Evolutionary conservation across 92 coral and sea anemone species (phyloP).

Genomic region (Paragorgia papillata): DNA sequence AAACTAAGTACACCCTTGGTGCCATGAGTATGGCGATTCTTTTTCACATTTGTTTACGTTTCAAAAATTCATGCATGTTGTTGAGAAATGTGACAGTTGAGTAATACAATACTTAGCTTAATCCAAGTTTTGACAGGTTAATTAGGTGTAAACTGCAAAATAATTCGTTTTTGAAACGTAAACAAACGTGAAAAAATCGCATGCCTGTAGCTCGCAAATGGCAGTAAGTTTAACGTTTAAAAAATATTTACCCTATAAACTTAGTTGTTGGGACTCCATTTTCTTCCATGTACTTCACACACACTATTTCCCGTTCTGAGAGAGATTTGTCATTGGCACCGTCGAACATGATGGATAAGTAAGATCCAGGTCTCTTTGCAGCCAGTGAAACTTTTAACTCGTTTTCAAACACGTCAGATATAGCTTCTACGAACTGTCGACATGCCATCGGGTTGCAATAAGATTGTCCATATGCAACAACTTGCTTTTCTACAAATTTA

Average conservation of each 20-base stretch:
- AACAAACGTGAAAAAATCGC: too few relatives aligned
- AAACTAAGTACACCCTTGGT: too few relatives aligned
- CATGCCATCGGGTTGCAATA: background rate
- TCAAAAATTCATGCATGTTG: too few relatives aligned
- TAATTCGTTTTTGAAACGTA: too few relatives aligned
- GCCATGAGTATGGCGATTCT: too few relatives aligned
- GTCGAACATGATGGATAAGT: background rate
- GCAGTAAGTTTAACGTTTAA: too few relatives aligned
- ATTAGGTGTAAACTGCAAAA: too few relatives aligned
- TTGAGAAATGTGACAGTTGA: too few relatives aligned
- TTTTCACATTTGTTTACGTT: too few relatives aligned
- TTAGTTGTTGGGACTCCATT: slow-evolving; percentile 10
- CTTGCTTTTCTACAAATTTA: background rate
- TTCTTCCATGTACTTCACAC: background rate
- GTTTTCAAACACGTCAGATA: background rate
- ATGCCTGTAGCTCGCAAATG: too few relatives aligned
- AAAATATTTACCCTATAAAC: slow-evolving; percentile 1
- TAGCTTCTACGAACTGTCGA: background rate
- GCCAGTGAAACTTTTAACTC: background rate
- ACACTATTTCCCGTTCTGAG: background rate
- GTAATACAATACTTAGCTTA: too few relatives aligned
- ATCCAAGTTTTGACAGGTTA: too few relatives aligned
- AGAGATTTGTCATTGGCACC: background rate
- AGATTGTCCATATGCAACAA: background rate
- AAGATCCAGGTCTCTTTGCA: background rate